phyloP scores from a whole-genome alignment of 2,888 invertebrate species.

The Laothoe populi region DNA sequence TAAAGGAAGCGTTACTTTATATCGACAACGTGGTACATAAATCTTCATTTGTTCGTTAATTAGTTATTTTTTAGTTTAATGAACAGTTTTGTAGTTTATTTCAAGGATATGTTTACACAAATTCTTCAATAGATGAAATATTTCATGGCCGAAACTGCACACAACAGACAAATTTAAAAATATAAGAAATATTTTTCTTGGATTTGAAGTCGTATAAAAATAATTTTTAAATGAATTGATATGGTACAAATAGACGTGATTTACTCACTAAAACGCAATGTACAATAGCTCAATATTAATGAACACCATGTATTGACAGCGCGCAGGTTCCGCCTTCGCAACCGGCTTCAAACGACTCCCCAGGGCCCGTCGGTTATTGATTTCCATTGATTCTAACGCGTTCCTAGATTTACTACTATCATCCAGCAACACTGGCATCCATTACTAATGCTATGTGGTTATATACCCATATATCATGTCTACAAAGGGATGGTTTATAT shows the following conservation, averaged over 20 bases:
- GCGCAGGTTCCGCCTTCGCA: conserved; percentile 51
- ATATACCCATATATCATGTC: conserved; percentile 10
- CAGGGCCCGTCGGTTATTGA: conserved; percentile 69
- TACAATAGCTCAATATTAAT: conserved; percentile 12
- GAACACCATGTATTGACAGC: conserved; percentile 39
- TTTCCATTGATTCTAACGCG: conserved; percentile 80
- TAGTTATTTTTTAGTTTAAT: conserved; percentile 59
- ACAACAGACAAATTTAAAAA: not conserved
- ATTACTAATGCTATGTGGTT: conserved; percentile 38
- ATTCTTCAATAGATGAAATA: not conserved
- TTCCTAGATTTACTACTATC: conserved; percentile 70
- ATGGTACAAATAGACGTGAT: not conserved
- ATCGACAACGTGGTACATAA: conserved; percentile 83
- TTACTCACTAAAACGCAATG: conserved; percentile 1
- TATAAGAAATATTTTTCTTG: no score
- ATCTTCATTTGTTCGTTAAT: conserved; percentile 82
- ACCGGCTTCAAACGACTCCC: conserved; percentile 64
- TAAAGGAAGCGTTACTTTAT: conserved; percentile 84
- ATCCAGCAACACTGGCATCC: conserved; percentile 50
- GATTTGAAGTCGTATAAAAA: no score
- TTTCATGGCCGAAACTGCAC: not conserved
- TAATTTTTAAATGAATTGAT: not conserved
- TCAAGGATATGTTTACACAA: not conserved
- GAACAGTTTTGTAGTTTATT: conserved; percentile 47
- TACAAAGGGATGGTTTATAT: conserved; percentile 20